phyloP scores from a whole-genome alignment of 2,797 vertebrate species.

The Lindbergichthys nudifrons region DNA sequence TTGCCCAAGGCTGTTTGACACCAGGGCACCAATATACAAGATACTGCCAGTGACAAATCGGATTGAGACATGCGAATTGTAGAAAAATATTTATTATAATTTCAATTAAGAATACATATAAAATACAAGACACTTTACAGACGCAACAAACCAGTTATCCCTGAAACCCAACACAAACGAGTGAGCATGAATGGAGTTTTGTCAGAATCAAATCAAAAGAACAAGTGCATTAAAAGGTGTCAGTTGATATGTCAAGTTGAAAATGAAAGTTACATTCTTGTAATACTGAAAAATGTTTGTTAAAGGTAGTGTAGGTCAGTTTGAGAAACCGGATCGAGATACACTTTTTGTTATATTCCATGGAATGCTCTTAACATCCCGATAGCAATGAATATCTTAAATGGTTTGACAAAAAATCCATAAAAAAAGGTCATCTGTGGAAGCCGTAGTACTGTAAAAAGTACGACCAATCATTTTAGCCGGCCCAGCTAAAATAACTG shows the following conservation, averaged over 20 bases:
- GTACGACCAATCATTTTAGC: too few species aligned
- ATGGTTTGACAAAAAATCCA: too few species aligned
- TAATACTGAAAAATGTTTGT: background rate
- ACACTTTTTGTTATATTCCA: too few species aligned
- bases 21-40: slow-evolving; percentile 70
- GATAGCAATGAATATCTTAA: too few species aligned
- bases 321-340: too few species aligned
- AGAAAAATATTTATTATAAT: slow-evolving; percentile 80
- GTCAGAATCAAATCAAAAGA: slow-evolving; percentile 18
- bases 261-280: background rate
- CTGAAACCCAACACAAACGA: background rate
- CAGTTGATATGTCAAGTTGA: background rate
- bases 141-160: slow-evolving; percentile 8
- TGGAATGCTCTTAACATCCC: too few species aligned
- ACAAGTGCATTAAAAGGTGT: slow-evolving; percentile 70
- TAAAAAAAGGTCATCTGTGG: too few species aligned
- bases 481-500: too few species aligned
- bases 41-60: slow-evolving; percentile 11
- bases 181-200: slow-evolving; percentile 1
- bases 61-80: slow-evolving; percentile 10
- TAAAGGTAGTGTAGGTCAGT: too few species aligned
- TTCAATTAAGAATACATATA: slow-evolving; percentile 53
- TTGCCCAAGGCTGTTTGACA: slow-evolving; percentile 48
- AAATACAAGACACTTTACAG: slow-evolving; percentile 42
- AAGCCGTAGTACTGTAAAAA: too few species aligned